Percentiles rank a stretch among this genome's conserved stretches.
Conservation (phyloP, 2,888 invertebrate genomes). For the Malthinus seriepunctatus region DNA sequence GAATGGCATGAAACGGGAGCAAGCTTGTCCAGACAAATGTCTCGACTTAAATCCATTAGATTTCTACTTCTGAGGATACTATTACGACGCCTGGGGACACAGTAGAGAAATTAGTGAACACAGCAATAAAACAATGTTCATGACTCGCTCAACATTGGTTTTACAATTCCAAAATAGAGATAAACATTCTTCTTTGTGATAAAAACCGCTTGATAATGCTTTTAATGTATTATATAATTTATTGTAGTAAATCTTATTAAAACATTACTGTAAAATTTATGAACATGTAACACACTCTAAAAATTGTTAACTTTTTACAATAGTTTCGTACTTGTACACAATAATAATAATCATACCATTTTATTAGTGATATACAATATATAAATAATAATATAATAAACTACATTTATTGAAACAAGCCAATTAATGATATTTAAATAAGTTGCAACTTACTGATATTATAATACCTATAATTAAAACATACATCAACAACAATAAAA, state of each 20-base stretch:
- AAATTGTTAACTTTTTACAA: conserved; percentile 5
- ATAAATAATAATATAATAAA: conserved; percentile 12
- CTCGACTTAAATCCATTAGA: too few species aligned
- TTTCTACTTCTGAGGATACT: too few species aligned
- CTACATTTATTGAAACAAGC: conserved; percentile 20
- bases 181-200: too few species aligned
- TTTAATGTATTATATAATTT: background rate
- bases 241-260: conserved; percentile 3
- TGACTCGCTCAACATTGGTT: too few species aligned
- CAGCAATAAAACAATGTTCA: too few species aligned
- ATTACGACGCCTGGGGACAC: too few species aligned
- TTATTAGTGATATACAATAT: conserved; percentile 20
- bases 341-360: conserved; percentile 11
- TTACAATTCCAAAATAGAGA: too few species aligned
- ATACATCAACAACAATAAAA: conserved; percentile 30
- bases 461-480: conserved; percentile 18
- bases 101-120: too few species aligned
- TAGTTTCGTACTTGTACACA: conserved; percentile 3
- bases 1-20: too few species aligned
- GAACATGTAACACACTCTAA: conserved; percentile 1
- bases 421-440: conserved; percentile 8
- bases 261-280: conserved; percentile 3
- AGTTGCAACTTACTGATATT: conserved; percentile 19
- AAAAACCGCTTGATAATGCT: too few species aligned
- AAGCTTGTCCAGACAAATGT: too few species aligned